Conservation (phyloP, 2,797 vertebrate species). For the Thalassophryne amazonica region DNA sequence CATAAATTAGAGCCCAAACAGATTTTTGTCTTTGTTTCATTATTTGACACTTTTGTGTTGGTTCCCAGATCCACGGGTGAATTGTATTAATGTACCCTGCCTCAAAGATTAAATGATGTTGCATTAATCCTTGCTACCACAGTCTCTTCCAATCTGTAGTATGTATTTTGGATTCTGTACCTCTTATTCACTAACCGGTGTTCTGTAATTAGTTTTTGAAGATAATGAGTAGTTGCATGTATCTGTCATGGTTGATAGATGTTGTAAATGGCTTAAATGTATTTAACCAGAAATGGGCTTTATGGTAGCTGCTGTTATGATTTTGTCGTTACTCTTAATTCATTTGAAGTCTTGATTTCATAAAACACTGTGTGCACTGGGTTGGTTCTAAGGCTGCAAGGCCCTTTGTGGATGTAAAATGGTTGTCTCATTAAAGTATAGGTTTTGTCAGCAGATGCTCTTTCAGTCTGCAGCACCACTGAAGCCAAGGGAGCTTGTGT, state of each 20-base stretch:
- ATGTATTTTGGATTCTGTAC: background rate
- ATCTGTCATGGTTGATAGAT: background rate
- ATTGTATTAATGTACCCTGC: background rate
- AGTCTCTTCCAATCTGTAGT: background rate
- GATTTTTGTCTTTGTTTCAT: background rate
- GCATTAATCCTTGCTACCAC: slow-evolving; percentile 9
- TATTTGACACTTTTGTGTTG: background rate
- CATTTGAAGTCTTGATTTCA: slow-evolving; percentile 8
- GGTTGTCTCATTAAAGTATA: slow-evolving; percentile 57
- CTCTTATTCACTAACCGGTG: background rate
- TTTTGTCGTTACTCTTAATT: background rate
- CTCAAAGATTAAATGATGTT: slow-evolving; percentile 1
- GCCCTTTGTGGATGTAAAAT: slow-evolving; percentile 52
- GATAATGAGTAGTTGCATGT: background rate
- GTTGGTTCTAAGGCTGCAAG: slow-evolving; percentile 7
- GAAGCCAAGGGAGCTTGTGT: slow-evolving; percentile 50
- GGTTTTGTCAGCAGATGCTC: slow-evolving; percentile 55
- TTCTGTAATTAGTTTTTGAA: background rate
- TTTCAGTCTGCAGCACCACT: slow-evolving; percentile 44
- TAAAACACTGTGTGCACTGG: background rate
- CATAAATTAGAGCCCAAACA: background rate
- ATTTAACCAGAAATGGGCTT: background rate
- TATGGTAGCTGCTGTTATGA: background rate
- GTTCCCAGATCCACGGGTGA: slow-evolving; percentile 2
- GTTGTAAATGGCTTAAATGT: background rate